Conservation (phyloP, 2,113 vertebrate species). For the Scalopus aquaticus region DNA sequence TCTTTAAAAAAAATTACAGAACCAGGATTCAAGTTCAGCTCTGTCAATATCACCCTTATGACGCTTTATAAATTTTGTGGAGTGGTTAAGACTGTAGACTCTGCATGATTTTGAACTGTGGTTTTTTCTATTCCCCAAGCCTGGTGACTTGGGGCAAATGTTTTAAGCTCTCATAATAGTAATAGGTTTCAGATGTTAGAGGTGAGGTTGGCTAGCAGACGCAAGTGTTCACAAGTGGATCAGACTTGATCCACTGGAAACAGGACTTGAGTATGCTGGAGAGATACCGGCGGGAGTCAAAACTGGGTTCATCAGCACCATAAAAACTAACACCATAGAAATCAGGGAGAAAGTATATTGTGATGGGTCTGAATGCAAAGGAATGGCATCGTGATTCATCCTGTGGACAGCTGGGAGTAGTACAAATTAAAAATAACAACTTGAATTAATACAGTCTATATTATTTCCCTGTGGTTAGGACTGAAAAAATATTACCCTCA, state of each 20-base stretch:
- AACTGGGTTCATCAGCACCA: neutral
- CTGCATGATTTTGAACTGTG: neutral
- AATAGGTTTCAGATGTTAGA: neutral
- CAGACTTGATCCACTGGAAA: no score
- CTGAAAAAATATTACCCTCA: neutral
- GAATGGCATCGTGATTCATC: neutral
- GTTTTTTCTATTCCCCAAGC: neutral
- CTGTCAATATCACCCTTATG: neutral
- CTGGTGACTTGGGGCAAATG: neutral
- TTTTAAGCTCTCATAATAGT: neutral
- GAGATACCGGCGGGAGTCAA: neutral
- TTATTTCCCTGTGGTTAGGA: neutral
- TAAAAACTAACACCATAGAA: neutral
- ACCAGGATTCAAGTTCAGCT: neutral
- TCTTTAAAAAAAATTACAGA: neutral
- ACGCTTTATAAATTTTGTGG: neutral
- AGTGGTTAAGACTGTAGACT: neutral
- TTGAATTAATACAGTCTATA: neutral
- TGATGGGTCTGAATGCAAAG: neutral
- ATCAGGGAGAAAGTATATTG: neutral
- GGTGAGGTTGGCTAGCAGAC: neutral
- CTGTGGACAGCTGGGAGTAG: neutral
- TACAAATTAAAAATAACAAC: neutral
- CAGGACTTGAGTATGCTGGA: neutral
- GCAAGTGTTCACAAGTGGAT: neutral